A percentile compares a stretch with the other conserved stretches of the same genome.
phyloP scores from a whole-genome alignment of 2,113 vertebrate genomes.

The Cyprinodon tularosa region DNA sequence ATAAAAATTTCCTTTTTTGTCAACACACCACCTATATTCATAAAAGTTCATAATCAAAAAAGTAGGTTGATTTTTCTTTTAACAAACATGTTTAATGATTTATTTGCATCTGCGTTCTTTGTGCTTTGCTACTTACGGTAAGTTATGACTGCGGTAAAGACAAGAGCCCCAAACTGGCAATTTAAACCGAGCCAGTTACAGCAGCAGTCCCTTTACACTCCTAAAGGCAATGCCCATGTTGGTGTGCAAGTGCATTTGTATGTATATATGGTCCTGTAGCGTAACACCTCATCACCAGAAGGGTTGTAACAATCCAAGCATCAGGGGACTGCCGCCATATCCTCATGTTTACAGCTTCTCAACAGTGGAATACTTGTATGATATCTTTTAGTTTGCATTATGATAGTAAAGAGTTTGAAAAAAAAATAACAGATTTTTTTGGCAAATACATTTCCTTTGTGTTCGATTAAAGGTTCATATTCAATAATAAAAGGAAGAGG shows the following conservation, averaged over 20 bases:
- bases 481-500: not conserved
- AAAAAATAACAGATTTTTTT: not conserved
- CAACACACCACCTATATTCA: conserved; percentile 7
- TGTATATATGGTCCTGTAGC: conserved; percentile 38
- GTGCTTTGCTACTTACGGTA: conserved; percentile 35
- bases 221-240: conserved; percentile 51
- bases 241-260: conserved; percentile 36
- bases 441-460: not conserved
- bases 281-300: conserved; percentile 38
- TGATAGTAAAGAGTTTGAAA: not conserved
- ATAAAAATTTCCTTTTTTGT: conserved; percentile 33
- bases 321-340: conserved; percentile 32
- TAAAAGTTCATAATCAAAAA: conserved; percentile 15
- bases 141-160: conserved; percentile 65
- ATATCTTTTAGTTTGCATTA: conserved; percentile 6
- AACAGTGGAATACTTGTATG: conserved; percentile 38
- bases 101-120: conserved; percentile 30
- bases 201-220: conserved; percentile 58
- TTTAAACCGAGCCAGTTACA: conserved; percentile 69
- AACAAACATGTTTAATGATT: conserved; percentile 20
- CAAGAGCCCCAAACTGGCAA: conserved; percentile 64
- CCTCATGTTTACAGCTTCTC: conserved; percentile 30
- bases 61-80: not conserved
- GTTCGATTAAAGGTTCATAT: not conserved
- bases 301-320: conserved; percentile 38